Evolutionary conservation across 2,797 vertebrate genomes (phyloP), one percentile per base, ranked within the genome.

Genomic region (Yasuhikotakia modesta): DNA sequence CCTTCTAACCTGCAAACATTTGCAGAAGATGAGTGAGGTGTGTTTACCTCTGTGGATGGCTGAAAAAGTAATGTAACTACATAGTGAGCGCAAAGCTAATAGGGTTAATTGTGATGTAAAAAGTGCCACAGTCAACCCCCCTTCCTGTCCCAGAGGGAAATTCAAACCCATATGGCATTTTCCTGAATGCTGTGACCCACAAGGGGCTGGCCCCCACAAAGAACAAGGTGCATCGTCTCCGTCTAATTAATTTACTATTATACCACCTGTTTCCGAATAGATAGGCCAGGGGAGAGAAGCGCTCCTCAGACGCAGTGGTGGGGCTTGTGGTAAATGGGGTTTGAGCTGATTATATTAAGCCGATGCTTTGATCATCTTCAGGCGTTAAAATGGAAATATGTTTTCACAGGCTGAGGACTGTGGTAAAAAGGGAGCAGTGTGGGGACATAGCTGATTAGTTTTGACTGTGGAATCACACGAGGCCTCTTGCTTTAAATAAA

Each of bases 221-320:
- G 95, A 96, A 96, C 96, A 97, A 96, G 95, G 96, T 95, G 94
- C 95, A 95, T 95, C 95, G 95, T 93, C 94, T 93, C 93, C 92
- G 93, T 95, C 96, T 98, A 98, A 98, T 99, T 98, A 99, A 99
- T 98, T 98, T 98, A 96, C 95, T 94, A 95, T 96, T 94, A 95
- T 95, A 96, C 95, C 97, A 98, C 96, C 97, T 99, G 96, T 98
- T 98, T 96, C 94, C 92, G 94, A 95, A 95, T 93, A 95, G 96
- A 96, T 96, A 96, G 96, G 92, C 93, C 92, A 92, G 92, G 70
- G 91, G 92, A 90, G 88, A 86, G 91, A 90, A 88, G 90, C 86
- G 79, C 90, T 94, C 94, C 94, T 94, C 90, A 88, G 90, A 92
- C 94, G 87, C 94, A 91, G 94, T 86, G 86, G 92, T 91, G 90